A percentile compares a stretch with the other conserved stretches of the same genome.
These are phyloP conservation scores for Phalangium opilio DNA, from an alignment of 2,888 invertebrate species.

Conservation along the genomic window DNA sequence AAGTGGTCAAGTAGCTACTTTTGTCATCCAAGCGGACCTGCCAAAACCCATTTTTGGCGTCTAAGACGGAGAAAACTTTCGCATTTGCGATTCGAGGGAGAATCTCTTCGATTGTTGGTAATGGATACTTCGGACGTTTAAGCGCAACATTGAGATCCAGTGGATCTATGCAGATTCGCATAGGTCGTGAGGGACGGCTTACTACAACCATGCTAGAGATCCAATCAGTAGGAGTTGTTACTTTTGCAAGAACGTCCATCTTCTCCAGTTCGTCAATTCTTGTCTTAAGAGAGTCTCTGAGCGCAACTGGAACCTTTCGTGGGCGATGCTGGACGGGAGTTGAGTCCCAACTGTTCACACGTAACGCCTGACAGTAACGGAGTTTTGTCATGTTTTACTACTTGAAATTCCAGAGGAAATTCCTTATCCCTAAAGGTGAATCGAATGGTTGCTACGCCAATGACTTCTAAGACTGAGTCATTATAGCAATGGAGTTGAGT, in stretches of 20 bases:
- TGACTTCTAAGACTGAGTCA: too few species aligned
- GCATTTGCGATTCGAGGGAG: conserved; percentile 1
- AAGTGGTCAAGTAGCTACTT: conserved; percentile 1
- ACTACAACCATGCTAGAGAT: conserved; percentile 5
- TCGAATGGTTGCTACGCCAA: too few species aligned
- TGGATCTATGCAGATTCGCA: conserved; percentile 9
- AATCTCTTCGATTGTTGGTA: conserved; percentile 5
- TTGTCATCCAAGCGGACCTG: conserved; percentile 4
- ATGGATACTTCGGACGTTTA: conserved; percentile 3
- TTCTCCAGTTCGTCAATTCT: conserved; percentile 4
- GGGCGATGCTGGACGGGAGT: neutral
- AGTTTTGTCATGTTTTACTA: too few species aligned
- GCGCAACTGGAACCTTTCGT: conserved; percentile 1
- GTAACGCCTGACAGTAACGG: too few species aligned
- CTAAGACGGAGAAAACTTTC: conserved; percentile 5
- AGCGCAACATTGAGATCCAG: conserved; percentile 6
- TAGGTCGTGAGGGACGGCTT: neutral
- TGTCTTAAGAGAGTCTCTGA: conserved; percentile 5
- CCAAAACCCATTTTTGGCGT: conserved; percentile 8
- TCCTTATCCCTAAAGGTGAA: too few species aligned
- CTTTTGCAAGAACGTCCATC: conserved; percentile 3
- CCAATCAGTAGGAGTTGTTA: conserved; percentile 2
- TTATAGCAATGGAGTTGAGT: too few species aligned
- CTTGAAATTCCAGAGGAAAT: too few species aligned
- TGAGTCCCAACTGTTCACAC: neutral